Evolutionary conservation across 2,113 vertebrate genomes (phyloP).

Genomic region (Calyptomena viridis): DNA sequence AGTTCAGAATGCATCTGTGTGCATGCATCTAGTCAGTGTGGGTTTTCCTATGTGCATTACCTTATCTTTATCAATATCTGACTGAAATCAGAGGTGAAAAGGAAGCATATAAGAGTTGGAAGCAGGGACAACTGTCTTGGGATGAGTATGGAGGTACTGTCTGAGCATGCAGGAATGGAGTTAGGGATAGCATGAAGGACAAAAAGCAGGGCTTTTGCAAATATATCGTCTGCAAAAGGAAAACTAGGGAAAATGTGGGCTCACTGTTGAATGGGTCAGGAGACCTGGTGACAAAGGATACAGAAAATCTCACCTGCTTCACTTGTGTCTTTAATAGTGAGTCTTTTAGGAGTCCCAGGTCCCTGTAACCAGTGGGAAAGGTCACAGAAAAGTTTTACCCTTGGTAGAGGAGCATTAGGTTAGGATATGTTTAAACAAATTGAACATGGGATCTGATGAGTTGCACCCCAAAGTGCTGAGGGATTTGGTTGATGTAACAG

Average conservation of each 20-base stretch:
- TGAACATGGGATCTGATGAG: background rate
- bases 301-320: background rate
- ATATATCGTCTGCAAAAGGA: background rate
- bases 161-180: background rate
- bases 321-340: background rate
- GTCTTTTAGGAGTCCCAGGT: background rate
- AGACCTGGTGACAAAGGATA: background rate
- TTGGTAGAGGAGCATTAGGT: background rate
- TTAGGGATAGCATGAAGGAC: background rate
- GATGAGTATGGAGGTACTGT: background rate
- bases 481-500: background rate
- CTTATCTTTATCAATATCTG: background rate
- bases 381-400: background rate
- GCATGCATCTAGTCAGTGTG: background rate
- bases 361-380: background rate
- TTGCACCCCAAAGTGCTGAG: background rate
- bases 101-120: background rate
- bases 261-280: background rate
- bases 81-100: background rate
- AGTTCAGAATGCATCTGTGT: background rate
- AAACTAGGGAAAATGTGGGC: background rate
- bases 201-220: background rate
- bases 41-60: background rate
- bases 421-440: background rate
- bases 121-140: background rate